phyloP scores from a whole-genome alignment of 2,888 invertebrate species.

The Tyria jacobaeae region DNA sequence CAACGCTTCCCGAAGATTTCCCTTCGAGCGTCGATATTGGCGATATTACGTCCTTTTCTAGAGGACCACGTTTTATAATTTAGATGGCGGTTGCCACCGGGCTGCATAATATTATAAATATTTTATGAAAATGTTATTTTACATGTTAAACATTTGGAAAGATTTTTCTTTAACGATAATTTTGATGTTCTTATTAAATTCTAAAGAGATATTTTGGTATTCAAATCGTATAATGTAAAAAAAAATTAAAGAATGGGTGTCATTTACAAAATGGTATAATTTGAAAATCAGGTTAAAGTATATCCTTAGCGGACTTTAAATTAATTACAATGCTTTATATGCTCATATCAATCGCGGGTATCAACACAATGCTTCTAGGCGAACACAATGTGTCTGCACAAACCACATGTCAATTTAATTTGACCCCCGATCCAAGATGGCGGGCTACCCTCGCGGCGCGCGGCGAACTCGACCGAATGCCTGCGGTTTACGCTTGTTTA shows the following conservation, averaged over 20 bases:
- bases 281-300: slow-evolving; percentile 57
- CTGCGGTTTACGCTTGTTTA: slow-evolving; percentile 74
- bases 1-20: slow-evolving; percentile 68
- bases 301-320: slow-evolving; percentile 72
- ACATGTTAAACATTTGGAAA: slow-evolving; percentile 61
- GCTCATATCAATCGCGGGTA: slow-evolving; percentile 76
- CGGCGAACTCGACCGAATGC: slow-evolving; percentile 70
- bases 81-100: slow-evolving; percentile 64
- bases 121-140: slow-evolving; percentile 68
- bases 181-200: slow-evolving; percentile 47
- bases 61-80: slow-evolving; percentile 70
- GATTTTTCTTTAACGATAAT: slow-evolving; percentile 46
- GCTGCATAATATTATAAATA: slow-evolving; percentile 68
- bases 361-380: slow-evolving; percentile 78
- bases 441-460: slow-evolving; percentile 69
- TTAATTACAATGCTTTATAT: slow-evolving; percentile 80
- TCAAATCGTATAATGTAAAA: slow-evolving; percentile 1
- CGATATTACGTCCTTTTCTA: slow-evolving; percentile 66
- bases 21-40: slow-evolving; percentile 70
- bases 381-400: slow-evolving; percentile 80
- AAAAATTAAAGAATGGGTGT: not conserved
- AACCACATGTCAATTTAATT: slow-evolving; percentile 85
- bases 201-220: slow-evolving; percentile 24
- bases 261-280: slow-evolving; percentile 56
- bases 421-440: slow-evolving; percentile 84